A percentile compares a stretch with the other conserved stretches of the same genome.
Conservation (phyloP, 2,113 vertebrate species). For the Anhinga anhinga region DNA sequence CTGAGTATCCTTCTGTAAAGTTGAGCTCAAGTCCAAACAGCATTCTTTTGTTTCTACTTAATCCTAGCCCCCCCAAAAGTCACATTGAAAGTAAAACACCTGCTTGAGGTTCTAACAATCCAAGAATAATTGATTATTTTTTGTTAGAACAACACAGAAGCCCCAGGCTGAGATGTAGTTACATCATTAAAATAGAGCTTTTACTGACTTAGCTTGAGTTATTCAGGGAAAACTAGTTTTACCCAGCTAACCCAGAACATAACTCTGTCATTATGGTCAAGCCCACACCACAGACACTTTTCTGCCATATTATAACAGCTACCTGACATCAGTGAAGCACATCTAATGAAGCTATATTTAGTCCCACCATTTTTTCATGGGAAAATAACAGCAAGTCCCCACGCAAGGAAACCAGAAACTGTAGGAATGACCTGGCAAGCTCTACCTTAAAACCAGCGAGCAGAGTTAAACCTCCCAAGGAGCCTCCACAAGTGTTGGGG, state of each 20-base stretch:
- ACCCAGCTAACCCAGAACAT: not conserved
- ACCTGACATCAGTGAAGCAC: not conserved
- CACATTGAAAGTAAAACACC: not conserved
- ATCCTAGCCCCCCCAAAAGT: not conserved
- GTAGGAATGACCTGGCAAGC: not conserved
- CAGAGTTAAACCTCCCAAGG: not conserved
- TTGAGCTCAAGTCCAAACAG: not conserved
- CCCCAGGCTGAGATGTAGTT: not conserved
- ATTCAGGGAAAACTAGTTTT: not conserved
- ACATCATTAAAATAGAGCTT: not conserved
- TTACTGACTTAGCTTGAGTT: not conserved
- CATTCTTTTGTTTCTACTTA: not conserved
- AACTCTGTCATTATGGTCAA: not conserved
- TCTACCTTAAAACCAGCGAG: not conserved
- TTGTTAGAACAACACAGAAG: not conserved
- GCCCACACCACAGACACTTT: not conserved
- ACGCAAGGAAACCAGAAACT: not conserved
- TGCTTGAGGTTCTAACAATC: not conserved
- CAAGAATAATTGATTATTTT: not conserved
- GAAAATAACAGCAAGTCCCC: not conserved
- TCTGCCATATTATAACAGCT: not conserved
- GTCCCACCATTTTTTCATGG: not conserved
- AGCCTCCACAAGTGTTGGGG: fast-evolving
- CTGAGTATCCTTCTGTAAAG: not conserved
- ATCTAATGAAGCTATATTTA: not conserved